Base-by-base conservation (phyloP, 1,140 invertebrate genomes). In the Macrobrachium rosenbergii region DNA sequence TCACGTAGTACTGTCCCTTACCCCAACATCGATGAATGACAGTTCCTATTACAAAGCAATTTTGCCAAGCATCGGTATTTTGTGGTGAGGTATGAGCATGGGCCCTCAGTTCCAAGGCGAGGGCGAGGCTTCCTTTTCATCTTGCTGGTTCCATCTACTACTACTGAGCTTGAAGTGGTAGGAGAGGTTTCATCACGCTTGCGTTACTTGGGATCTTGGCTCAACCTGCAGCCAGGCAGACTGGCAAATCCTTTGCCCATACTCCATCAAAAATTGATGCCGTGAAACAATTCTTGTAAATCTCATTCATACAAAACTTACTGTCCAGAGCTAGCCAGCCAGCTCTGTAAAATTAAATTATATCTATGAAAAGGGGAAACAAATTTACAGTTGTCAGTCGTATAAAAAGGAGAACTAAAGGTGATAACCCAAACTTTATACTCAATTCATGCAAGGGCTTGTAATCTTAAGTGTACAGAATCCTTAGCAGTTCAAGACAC, bases 151-250 rank as follows among this genome's bases (percentile, higher is more conserved):
- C 82, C 76, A 58, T 60, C 82, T 76, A 69, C 59, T 59, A 52
- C 52, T 52, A 52, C 52, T 52, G 52, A 52, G 52, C 52, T 52
- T 37, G 19, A 60, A 28, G 37, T 63, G 72, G 69, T 28, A 83
- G 72, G 69, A 52, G 58, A 73, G 67, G 23, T 58, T 43, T 43
- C 59, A 69, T 45, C 80, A 59, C 43, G 43, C 67, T 62, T 21
- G 21, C n/a, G 59, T 45, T 28, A 67, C 21, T 45, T 62, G 72
- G 85, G 78, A 62, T 64, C 21, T 78, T 80, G 77, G 78, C 75
- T 69, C 52, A 87, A 69, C 85, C 85, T 87, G 85, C 84, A 80
- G 52, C 84, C 84, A 87, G 84, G 84, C 84, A 87, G 84, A 75
- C 76, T 59, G 73, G 67, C 60, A 67, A 80, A 58, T 37, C 78